phyloP scores from a whole-genome alignment of 1,140 invertebrate species.

The Listronotus oregonensis region DNA sequence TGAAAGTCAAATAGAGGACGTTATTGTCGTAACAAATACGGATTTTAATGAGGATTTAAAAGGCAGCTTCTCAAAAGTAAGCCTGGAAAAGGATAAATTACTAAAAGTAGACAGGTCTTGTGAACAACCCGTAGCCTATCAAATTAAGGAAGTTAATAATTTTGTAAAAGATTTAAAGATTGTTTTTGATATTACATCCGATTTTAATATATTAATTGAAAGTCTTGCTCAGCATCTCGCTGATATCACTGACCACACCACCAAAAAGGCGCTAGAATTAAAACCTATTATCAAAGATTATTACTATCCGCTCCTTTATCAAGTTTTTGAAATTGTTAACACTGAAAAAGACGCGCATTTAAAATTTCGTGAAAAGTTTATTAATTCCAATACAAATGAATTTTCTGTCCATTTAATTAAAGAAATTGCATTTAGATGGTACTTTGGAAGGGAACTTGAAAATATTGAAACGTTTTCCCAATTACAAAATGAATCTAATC shows the following conservation, averaged over 20 bases:
- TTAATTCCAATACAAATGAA: no score
- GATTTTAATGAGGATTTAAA: slow-evolving; percentile 3
- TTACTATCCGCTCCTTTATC: not conserved
- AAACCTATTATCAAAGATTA: not conserved
- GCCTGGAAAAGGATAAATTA: not conserved
- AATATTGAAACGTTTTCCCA: not conserved
- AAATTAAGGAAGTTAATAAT: no score
- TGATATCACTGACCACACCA: no score
- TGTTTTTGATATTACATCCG: no score
- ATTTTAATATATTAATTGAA: no score
- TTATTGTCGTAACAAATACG: not conserved
- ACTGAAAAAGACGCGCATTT: no score
- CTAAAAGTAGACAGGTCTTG: not conserved
- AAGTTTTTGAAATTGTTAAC: not conserved
- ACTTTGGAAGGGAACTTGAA: not conserved
- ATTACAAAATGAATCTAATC: no score
- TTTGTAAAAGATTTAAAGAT: no score
- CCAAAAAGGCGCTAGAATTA: not conserved
- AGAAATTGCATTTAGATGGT: slow-evolving; percentile 3
- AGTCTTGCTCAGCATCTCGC: no score
- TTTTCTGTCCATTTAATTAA: not conserved
- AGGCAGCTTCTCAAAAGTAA: not conserved
- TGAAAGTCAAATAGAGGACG: not conserved
- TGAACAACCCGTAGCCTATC: no score
- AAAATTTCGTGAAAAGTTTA: no score